phyloP scores from a whole-genome alignment of 2,888 invertebrate species.

The Caenorhabditis imperialis region DNA sequence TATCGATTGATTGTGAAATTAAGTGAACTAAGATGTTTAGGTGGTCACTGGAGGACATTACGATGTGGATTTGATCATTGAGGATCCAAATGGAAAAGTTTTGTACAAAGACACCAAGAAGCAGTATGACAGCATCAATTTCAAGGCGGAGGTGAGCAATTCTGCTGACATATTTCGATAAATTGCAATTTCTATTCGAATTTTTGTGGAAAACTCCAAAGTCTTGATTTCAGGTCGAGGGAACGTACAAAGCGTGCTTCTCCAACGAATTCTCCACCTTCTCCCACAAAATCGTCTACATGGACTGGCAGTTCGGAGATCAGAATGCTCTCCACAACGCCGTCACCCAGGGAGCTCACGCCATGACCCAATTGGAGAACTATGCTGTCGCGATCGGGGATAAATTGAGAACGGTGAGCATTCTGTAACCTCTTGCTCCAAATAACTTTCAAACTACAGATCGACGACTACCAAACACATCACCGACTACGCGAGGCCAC shows the following conservation, averaged over 20 bases:
- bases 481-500: constrained; percentile 94
- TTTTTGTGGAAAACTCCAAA: not conserved
- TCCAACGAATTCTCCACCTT: constrained; percentile 99
- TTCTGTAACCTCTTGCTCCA: not conserved
- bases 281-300: constrained; percentile 97
- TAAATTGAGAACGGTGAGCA: constrained; percentile 68
- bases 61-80: constrained; percentile 93
- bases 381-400: constrained; percentile 74
- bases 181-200: not conserved
- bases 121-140: constrained; percentile 94
- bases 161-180: no score
- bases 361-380: constrained; percentile 71
- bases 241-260: constrained; percentile 85
- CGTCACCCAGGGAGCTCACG: constrained; percentile 59
- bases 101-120: constrained; percentile 93
- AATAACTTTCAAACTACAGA: constrained; percentile 82
- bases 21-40: constrained; percentile 81
- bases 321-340: constrained; percentile 51
- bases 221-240: constrained; percentile 43
- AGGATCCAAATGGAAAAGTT: constrained; percentile 89
- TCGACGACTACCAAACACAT: constrained; percentile 96
- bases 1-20: constrained; percentile 77
- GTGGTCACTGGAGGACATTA: constrained; percentile 98
- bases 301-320: constrained; percentile 87
- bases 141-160: constrained; percentile 83